Percentiles rank a stretch among this genome's conserved stretches.
Conservation (phyloP, 2,888 invertebrate species). For the Oscheius onirici region DNA sequence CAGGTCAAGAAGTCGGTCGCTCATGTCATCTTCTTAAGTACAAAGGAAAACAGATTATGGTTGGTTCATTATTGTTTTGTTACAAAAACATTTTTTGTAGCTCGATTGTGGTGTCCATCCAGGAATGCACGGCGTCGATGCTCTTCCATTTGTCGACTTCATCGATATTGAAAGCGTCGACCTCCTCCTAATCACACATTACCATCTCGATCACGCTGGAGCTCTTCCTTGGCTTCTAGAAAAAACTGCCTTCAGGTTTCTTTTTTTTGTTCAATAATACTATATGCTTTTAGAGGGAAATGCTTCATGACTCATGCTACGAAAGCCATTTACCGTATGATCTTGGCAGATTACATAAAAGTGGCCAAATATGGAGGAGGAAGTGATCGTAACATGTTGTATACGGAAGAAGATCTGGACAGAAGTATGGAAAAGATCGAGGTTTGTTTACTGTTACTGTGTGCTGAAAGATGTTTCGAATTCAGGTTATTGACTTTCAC, state of each 20-base stretch:
- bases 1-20: slow-evolving; percentile 98
- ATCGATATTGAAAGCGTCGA: slow-evolving; percentile 95
- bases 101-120: slow-evolving; percentile 99
- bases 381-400: slow-evolving; percentile 79
- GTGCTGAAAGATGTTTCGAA: not conserved
- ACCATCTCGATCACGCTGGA: slow-evolving; percentile 97
- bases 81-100: slow-evolving; percentile 72
- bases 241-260: slow-evolving; percentile 85
- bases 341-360: slow-evolving; percentile 98
- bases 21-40: slow-evolving; percentile 98
- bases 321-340: slow-evolving; percentile 98
- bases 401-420: slow-evolving; percentile 95
- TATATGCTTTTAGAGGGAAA: slow-evolving; percentile 74
- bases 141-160: slow-evolving; percentile 94
- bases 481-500: slow-evolving; percentile 76
- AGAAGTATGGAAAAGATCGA: slow-evolving; percentile 98
- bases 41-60: slow-evolving; percentile 98
- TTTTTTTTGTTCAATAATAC: not conserved
- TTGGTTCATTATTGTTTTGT: slow-evolving; percentile 49
- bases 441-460: slow-evolving; percentile 74
- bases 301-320: slow-evolving; percentile 99
- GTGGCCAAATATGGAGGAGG: slow-evolving; percentile 73
- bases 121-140: slow-evolving; percentile 94
- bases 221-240: slow-evolving; percentile 96
- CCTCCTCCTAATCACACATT: slow-evolving; percentile 81